These are phyloP conservation scores for Oscheius sp. DNA, from an alignment of 2,888 invertebrate genomes.

Conservation along the genomic window DNA sequence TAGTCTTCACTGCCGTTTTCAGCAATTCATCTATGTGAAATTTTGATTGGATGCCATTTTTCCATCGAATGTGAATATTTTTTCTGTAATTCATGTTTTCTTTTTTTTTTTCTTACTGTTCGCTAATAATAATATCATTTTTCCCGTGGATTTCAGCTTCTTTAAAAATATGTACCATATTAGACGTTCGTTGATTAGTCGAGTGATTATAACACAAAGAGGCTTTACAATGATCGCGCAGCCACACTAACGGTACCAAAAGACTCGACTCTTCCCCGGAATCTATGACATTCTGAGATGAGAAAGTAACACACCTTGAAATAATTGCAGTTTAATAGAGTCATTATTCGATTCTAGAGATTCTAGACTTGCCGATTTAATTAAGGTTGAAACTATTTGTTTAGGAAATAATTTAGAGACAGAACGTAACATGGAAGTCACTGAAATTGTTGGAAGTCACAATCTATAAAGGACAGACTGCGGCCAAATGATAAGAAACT, in stretches of 20 bases:
- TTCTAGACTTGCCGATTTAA: constrained; percentile 11
- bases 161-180: constrained; percentile 45
- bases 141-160: constrained; percentile 6
- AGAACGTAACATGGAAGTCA: neutral
- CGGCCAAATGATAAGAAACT: too few relatives aligned
- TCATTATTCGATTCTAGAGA: neutral
- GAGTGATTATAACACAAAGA: constrained; percentile 48
- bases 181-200: constrained; percentile 63
- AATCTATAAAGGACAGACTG: too few relatives aligned
- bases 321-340: neutral
- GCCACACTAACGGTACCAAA: constrained; percentile 63
- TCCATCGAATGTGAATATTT: constrained; percentile 42
- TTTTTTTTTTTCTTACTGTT: constrained; percentile 16
- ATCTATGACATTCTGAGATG: neutral
- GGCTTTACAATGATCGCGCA: constrained; percentile 63
- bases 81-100: neutral
- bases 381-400: neutral
- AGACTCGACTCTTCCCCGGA: constrained; percentile 12
- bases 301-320: neutral
- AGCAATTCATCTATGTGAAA: constrained; percentile 34
- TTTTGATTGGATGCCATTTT: constrained; percentile 47
- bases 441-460: too few relatives aligned
- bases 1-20: neutral
- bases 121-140: neutral
- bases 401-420: neutral